Base-by-base conservation (phyloP, 2,797 vertebrate genomes). In the Mormyrops attenuatus region DNA sequence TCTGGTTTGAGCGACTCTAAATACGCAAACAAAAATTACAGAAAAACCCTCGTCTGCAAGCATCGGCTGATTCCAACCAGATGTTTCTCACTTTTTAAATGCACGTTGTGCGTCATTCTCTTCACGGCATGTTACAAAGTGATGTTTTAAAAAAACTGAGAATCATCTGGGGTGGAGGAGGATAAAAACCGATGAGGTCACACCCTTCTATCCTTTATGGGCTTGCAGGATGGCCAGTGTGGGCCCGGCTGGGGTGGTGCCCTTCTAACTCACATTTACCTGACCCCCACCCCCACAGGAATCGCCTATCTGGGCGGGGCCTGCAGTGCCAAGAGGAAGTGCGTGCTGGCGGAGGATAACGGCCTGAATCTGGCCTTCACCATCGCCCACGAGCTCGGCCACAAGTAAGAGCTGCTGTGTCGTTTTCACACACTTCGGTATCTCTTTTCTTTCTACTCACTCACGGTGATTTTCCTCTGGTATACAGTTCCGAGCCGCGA, bases 361-460 rank as follows among this genome's bases (percentile, higher is more conserved):
- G 98, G 98, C 85, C 97, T 99, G 90, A 99, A 98, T 92, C 90
- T 99, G 95, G 98, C 98, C 66, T 99, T 99, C 92, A 99, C 98
- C 92, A 98, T 99, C 88, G 98, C 98, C 38, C 98, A 99, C 2
- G 98, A 99, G 92, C 95, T 99, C 57, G 98, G 98, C 89, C 98
- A 99, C 97, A 99, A 98, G 98, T 99, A 97, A 94, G 97, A 73
- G 2, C 87, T 22, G 8, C 87, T 9, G 2, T 2, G 60, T 1
- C 11, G 0, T 30, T 55, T 22, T 57, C 17, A 30, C 11, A 53
- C 26, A 53, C 52, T 8, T 50, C 0, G 0, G 2, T 11, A 3
- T 55, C n/a, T 41, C 17, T 55, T 17, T 26, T 17, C 41, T 47
- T 22, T n/a, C 2, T 26, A 7, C 30, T 49, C 44, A 9, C 44